Evolutionary conservation across 1,140 invertebrate species (phyloP).

Genomic region (Calephelis nemesis): DNA sequence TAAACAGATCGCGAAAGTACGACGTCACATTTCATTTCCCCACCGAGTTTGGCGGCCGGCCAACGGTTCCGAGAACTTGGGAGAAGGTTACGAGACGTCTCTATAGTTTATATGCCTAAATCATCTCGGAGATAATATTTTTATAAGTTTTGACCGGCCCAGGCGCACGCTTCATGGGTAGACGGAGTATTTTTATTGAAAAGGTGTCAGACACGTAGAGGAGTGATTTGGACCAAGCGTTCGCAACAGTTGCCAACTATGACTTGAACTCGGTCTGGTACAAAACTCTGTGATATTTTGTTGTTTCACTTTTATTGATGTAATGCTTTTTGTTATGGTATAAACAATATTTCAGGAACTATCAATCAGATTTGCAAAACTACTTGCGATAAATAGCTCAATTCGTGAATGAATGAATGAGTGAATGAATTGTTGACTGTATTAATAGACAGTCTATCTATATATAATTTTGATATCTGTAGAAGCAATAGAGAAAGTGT

Average conservation of each 20-base stretch:
- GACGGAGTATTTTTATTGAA: constrained; percentile 12
- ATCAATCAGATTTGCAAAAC: no score
- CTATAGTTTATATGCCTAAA: constrained; percentile 72
- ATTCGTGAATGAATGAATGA: no score
- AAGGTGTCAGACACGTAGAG: constrained; percentile 5
- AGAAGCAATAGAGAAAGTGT: no score
- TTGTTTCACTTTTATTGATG: not conserved
- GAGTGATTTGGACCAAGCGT: constrained; percentile 5
- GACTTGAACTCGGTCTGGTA: not conserved
- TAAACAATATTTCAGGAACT: no score
- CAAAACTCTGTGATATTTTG: not conserved
- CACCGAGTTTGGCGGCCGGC: constrained; percentile 53
- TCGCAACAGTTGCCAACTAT: not conserved
- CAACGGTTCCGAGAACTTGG: constrained; percentile 68
- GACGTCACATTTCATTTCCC: constrained; percentile 66
- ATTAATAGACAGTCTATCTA: no score
- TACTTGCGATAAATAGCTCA: constrained; percentile 1
- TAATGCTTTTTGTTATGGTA: not conserved
- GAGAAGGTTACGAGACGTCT: constrained; percentile 74
- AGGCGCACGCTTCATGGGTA: constrained; percentile 1
- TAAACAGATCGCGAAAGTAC: constrained; percentile 68
- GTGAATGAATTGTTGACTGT: no score
- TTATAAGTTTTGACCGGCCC: constrained; percentile 8
- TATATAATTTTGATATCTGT: no score
- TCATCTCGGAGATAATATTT: constrained; percentile 64